phyloP scores from a whole-genome alignment of 2,113 vertebrate species.

The Poicephalus gulielmi region DNA sequence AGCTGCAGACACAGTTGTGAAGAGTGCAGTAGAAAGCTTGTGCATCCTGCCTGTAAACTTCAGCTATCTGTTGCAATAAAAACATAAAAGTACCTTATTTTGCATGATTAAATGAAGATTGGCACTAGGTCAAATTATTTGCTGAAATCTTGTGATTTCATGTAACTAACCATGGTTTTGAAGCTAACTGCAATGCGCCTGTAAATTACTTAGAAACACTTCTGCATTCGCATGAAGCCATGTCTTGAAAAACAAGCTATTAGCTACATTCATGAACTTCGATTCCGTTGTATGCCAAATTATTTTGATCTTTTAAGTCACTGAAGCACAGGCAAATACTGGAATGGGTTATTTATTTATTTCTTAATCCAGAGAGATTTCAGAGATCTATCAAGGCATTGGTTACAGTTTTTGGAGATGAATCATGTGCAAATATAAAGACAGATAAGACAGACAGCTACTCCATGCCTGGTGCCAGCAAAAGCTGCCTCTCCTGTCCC shows the following conservation, averaged over 20 bases:
- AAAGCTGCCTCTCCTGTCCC: not conserved
- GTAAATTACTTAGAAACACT: not conserved
- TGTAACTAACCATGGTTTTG: not conserved
- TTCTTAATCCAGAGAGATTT: not conserved
- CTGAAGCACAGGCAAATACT: not conserved
- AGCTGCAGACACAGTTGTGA: not conserved
- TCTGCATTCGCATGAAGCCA: not conserved
- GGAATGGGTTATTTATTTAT: not conserved
- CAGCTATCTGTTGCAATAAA: not conserved
- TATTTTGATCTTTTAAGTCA: not conserved
- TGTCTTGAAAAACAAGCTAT: not conserved
- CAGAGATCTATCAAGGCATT: not conserved
- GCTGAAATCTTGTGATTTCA: not conserved
- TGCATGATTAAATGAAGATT: not conserved
- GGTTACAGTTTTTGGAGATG: not conserved
- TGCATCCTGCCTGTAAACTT: not conserved
- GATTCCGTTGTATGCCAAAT: not conserved
- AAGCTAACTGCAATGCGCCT: not conserved
- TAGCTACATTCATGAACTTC: not conserved
- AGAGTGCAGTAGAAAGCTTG: not conserved
- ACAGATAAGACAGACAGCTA: not conserved
- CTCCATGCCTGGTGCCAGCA: not conserved
- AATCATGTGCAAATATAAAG: not conserved
- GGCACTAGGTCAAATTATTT: not conserved
- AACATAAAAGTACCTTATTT: not conserved